These are phyloP conservation scores for Macrosiphum euphorbiae DNA, from an alignment of 2,888 invertebrate species.

Conservation along the genomic window DNA sequence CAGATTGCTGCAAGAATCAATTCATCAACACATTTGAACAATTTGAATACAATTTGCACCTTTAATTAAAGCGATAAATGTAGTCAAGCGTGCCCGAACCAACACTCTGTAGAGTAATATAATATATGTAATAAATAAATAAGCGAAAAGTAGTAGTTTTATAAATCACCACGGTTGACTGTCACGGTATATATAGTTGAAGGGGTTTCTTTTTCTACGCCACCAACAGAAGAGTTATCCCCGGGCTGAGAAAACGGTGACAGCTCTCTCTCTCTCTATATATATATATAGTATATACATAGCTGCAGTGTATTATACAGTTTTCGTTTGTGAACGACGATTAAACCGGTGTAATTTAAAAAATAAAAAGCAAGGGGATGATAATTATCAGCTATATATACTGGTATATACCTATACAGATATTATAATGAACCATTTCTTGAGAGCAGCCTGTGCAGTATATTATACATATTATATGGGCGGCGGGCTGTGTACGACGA, in stretches of 20 bases:
- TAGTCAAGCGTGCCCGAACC: not conserved
- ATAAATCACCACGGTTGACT: not conserved
- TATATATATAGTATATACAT: not conserved
- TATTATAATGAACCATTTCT: constrained; percentile 4
- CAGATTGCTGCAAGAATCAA: not conserved
- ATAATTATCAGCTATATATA: constrained; percentile 50
- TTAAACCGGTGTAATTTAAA: constrained; percentile 40
- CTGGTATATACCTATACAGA: not conserved
- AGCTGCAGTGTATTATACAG: not conserved
- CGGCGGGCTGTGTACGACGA: not conserved
- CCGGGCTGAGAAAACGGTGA: not conserved
- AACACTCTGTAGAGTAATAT: not conserved
- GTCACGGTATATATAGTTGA: not conserved
- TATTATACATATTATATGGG: not conserved
- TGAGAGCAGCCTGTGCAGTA: not conserved
- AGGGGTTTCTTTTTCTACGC: not conserved
- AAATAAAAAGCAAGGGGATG: constrained; percentile 43
- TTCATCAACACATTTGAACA: not conserved
- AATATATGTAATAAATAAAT: not conserved
- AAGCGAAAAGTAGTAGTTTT: not conserved
- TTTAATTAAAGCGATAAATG: not conserved
- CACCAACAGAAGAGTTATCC: constrained; percentile 10
- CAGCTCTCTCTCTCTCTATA: not conserved
- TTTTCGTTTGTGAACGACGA: constrained; percentile 20
- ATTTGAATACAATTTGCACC: not conserved